These are phyloP conservation scores for Thomomys bottae DNA, from an alignment of 2,113 vertebrate species.

Conservation along the genomic window DNA sequence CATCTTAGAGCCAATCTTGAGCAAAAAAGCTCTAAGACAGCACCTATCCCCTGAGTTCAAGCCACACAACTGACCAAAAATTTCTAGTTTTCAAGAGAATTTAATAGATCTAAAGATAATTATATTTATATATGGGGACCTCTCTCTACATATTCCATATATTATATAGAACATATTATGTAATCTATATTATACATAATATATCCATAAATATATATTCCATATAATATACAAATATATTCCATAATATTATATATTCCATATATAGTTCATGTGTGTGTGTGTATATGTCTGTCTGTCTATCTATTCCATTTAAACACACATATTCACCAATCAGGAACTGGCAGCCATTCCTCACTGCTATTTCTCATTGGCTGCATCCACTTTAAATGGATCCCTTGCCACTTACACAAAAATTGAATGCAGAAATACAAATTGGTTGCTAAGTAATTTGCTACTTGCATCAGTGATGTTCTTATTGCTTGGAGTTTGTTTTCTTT, in stretches of 20 bases:
- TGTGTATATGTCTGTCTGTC: too few species aligned
- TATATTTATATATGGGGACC: background rate
- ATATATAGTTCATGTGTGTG: background rate
- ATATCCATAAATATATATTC: background rate
- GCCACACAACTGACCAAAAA: too few species aligned
- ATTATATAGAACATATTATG: background rate
- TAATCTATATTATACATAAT: background rate
- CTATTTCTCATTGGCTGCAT: background rate
- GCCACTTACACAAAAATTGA: background rate
- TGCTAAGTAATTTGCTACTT: background rate
- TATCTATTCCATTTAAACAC: too few species aligned
- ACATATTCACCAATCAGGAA: too few species aligned
- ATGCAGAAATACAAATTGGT: background rate
- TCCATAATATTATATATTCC: background rate
- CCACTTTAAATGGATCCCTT: background rate
- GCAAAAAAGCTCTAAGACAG: too few species aligned
- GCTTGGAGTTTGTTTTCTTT: too few species aligned
- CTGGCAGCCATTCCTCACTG: too few species aligned
- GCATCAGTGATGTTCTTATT: background rate
- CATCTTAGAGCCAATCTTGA: too few species aligned
- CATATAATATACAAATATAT: background rate
- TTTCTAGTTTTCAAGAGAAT: background rate
- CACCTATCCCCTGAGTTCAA: too few species aligned
- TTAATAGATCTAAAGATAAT: background rate
- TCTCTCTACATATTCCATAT: background rate